Evolutionary conservation across 2,113 vertebrate genomes (phyloP).

Genomic region (Sylvietta virens): DNA sequence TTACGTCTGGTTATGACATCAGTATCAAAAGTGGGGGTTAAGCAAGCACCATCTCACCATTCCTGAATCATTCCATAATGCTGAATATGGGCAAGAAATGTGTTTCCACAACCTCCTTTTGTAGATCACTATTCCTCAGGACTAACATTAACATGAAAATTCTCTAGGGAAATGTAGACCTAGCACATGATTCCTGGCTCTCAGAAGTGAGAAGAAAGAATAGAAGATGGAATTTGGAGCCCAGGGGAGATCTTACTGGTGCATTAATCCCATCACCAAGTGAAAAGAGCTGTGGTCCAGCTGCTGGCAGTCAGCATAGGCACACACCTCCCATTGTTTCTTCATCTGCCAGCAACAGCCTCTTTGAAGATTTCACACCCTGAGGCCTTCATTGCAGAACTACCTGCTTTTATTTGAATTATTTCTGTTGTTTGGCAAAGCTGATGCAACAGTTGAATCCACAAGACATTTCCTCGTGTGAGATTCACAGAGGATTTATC

Average conservation of each 20-base stretch:
- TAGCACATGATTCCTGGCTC: not conserved
- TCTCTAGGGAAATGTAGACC: not conserved
- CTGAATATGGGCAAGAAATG: slow-evolving; percentile 22
- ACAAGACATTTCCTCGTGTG: not conserved
- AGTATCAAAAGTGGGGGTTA: not conserved
- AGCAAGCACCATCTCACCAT: not conserved
- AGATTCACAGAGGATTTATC: not conserved
- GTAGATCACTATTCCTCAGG: not conserved
- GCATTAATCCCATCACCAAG: not conserved
- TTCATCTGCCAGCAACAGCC: not conserved
- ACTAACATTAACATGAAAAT: not conserved
- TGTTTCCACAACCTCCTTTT: not conserved
- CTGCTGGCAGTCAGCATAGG: not conserved
- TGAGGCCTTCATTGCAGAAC: not conserved
- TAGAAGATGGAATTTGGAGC: not conserved
- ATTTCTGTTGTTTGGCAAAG: not conserved
- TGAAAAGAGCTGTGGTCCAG: not conserved
- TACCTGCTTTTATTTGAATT: not conserved
- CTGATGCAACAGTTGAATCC: not conserved
- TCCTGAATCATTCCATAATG: not conserved
- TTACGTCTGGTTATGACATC: not conserved
- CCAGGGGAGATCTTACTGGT: not conserved
- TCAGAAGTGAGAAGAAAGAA: not conserved
- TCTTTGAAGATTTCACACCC: not conserved
- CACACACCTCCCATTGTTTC: not conserved